A percentile compares a stretch with the other conserved stretches of the same genome.
phyloP scores from a whole-genome alignment of 2,797 vertebrate species.

The Alosa sapidissima region DNA sequence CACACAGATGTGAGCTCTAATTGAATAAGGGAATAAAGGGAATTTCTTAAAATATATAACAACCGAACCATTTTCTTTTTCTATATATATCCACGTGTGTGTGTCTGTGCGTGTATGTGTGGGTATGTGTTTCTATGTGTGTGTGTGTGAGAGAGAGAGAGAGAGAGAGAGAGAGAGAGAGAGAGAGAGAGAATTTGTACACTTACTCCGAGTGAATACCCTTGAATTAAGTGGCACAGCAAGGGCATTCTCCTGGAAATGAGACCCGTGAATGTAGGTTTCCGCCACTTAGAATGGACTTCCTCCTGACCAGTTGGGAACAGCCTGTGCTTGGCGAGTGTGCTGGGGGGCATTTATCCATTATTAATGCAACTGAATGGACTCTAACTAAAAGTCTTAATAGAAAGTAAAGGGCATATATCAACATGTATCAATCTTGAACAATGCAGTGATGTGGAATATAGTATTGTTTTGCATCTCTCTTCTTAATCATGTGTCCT shows the following conservation, averaged over 20 bases:
- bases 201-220: neutral
- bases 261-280: neutral
- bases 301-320: neutral
- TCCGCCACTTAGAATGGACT: neutral
- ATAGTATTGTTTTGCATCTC: no score
- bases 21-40: conserved; percentile 9
- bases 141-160: neutral
- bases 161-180: neutral
- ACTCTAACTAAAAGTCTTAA: neutral
- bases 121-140: neutral
- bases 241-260: conserved; percentile 10
- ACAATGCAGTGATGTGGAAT: neutral
- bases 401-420: neutral
- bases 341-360: neutral
- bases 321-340: neutral
- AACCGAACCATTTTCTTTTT: neutral
- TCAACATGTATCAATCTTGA: neutral
- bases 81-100: neutral
- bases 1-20: neutral
- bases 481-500: neutral
- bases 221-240: conserved; percentile 22
- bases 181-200: neutral
- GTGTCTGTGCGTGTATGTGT: neutral
- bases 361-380: conserved; percentile 7
- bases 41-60: conserved; percentile 25